phyloP scores from a whole-genome alignment of 2,797 vertebrate genomes.

The Chloroceryle inda region DNA sequence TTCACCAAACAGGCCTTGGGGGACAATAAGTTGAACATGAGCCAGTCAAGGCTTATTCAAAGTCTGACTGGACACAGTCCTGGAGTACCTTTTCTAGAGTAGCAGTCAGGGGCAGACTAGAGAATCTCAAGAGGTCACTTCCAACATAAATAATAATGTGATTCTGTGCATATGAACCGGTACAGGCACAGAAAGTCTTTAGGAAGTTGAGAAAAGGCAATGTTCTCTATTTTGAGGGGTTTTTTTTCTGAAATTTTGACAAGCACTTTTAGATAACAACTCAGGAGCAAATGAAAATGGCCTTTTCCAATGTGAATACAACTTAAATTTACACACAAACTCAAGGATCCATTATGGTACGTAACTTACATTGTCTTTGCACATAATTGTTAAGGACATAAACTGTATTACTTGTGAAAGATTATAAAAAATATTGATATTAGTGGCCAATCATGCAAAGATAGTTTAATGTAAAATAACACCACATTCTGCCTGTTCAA shows the following conservation, averaged over 20 bases:
- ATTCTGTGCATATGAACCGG: neutral
- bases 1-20: neutral
- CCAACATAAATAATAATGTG: neutral
- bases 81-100: neutral
- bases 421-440: neutral
- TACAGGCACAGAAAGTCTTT: neutral
- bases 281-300: neutral
- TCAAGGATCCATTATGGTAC: neutral
- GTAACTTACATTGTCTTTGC: neutral
- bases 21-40: neutral
- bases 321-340: neutral
- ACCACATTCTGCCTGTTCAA: neutral
- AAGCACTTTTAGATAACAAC: neutral
- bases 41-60: neutral
- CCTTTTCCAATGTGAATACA: neutral
- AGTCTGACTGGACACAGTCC: neutral
- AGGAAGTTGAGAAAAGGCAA: neutral
- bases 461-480: neutral
- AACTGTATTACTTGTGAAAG: neutral
- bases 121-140: neutral
- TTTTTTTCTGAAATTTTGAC: neutral
- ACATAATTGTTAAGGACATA: neutral
- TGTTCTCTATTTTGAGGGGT: neutral
- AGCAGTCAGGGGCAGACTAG: neutral
- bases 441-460: neutral